Evolutionary conservation across 2,797 vertebrate genomes (phyloP), one percentile per base, ranked within the genome.

Genomic region (Characodon lateralis): DNA sequence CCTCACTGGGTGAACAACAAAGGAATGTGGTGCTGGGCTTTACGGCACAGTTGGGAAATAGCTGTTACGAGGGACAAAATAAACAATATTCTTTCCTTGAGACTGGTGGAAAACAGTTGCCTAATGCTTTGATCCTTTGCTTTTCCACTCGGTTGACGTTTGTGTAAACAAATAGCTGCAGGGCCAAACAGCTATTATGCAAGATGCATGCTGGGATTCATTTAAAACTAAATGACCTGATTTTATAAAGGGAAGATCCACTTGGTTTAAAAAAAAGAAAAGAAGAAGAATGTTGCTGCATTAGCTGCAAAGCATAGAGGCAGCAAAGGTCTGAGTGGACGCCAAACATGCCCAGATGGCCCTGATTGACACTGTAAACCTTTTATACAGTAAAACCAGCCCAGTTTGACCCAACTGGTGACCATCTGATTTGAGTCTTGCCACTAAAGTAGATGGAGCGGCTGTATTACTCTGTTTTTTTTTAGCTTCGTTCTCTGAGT

Each of bases 181-280:
- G 83, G 78, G 74, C 77, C 80, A 74, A 77, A 74, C 55, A 69
- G 80, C 84, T 83, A 65, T 92, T 91, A 91, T 78, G 88, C 89
- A 92, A 92, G 89, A 90, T 80, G 73, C 89, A 87, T 70, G 88
- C 87, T 74, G 91, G 55, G 89, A 91, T 92, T 91, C 85, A 84
- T 89, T 92, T 91, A 89, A 90, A 91, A 87, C 81, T 79, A 86
- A 92, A 90, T 89, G 77, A 94, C 84, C 87, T 73, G 68, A 85
- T 91, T 90, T 65, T 79, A 82, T 83, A 85, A 90, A 71, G 71
- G 76, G 83, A 87, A 74, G 73, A 88, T 28, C 26, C 58, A 28
- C 35, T 65, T 84, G 78, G 86, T 85, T 80, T 69, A 56, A 53
- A 74, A 31, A 61, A 68, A 68, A 53, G 28, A 22, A 35, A 66